phyloP scores from a whole-genome alignment of 2,888 invertebrate species.

The Leptinotarsa rubiginosa region DNA sequence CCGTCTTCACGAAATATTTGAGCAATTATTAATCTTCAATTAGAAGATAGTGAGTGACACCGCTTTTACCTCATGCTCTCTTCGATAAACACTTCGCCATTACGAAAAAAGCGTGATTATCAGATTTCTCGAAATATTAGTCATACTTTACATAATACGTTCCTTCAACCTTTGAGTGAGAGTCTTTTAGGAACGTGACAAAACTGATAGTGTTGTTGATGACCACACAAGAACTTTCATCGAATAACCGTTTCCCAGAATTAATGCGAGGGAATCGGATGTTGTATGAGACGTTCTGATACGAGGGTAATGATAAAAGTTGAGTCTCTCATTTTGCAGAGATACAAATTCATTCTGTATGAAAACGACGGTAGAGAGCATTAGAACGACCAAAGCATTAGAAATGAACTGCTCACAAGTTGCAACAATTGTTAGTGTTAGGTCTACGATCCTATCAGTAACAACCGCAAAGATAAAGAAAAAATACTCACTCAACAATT shows the following conservation, averaged over 20 bases:
- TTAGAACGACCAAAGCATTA: too few relatives aligned
- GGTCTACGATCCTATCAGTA: too few relatives aligned
- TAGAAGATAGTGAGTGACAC: background rate
- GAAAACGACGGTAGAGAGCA: too few relatives aligned
- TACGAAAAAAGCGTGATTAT: constrained; percentile 6
- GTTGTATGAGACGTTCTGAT: background rate
- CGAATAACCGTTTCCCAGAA: constrained; percentile 1
- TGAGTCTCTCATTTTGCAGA: too few relatives aligned
- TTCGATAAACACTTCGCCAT: background rate
- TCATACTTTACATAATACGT: constrained; percentile 4
- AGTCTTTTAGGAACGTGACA: constrained; percentile 7
- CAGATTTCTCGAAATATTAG: constrained; percentile 9
- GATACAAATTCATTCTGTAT: too few relatives aligned
- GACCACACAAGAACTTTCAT: constrained; percentile 16
- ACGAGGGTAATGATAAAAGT: too few relatives aligned
- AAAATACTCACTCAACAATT: too few relatives aligned
- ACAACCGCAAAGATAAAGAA: too few relatives aligned
- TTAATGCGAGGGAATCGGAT: background rate
- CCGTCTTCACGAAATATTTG: background rate
- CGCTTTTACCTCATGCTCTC: background rate
- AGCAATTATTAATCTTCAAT: constrained; percentile 1
- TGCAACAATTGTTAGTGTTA: too few relatives aligned
- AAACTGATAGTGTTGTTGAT: constrained; percentile 6
- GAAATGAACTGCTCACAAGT: too few relatives aligned
- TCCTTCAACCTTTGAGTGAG: constrained; percentile 1